Evolutionary conservation across 1,140 invertebrate genomes (phyloP).

Genomic region (Drosophila pseudoananassae): DNA sequence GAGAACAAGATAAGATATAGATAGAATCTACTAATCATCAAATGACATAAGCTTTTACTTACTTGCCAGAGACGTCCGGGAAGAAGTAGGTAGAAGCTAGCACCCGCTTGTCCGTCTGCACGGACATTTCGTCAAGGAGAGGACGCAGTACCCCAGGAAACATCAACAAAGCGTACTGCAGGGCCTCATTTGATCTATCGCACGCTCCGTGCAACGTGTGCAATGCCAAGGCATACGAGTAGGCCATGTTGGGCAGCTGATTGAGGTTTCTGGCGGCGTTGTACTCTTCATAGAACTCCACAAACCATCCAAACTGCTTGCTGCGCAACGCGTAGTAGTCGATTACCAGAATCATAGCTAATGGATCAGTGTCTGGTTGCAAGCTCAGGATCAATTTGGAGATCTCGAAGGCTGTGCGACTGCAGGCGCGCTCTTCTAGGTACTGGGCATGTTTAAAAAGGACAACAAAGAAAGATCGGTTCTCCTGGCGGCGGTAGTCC

Average conservation of each 20-base stretch:
- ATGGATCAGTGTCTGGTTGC: constrained; percentile 93
- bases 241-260: constrained; percentile 95
- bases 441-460: constrained; percentile 94
- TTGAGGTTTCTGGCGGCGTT: constrained; percentile 89
- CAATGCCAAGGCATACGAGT: constrained; percentile 92
- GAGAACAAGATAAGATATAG: constrained; percentile 44
- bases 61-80: constrained; percentile 73
- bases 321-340: constrained; percentile 94
- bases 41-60: constrained; percentile 30
- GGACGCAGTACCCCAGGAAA: constrained; percentile 92
- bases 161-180: constrained; percentile 92
- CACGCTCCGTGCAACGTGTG: constrained; percentile 85
- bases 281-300: constrained; percentile 89
- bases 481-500: constrained; percentile 93
- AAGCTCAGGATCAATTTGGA: constrained; percentile 91
- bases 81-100: constrained; percentile 85
- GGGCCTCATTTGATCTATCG: constrained; percentile 86
- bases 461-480: constrained; percentile 93
- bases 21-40: constrained; percentile 2
- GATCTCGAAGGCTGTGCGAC: constrained; percentile 92
- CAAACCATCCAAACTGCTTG: constrained; percentile 93
- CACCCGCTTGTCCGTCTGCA: constrained; percentile 89
- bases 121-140: constrained; percentile 91
- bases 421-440: constrained; percentile 92
- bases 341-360: constrained; percentile 91